Percentiles rank a stretch among this genome's conserved stretches.
Conservation (phyloP, 1,140 invertebrate species). For the Magallana gigas region DNA sequence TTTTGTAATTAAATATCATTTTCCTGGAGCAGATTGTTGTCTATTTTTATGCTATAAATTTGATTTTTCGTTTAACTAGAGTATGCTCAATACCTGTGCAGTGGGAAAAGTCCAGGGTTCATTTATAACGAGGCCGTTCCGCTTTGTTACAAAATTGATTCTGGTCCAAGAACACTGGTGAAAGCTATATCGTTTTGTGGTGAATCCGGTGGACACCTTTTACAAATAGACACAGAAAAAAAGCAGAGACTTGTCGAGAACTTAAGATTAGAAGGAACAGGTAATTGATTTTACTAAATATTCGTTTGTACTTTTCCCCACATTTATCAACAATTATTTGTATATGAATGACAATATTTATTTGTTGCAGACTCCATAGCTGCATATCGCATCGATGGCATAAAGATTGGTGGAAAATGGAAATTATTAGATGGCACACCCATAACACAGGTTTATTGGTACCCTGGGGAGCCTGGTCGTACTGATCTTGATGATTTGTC, state of each 20-base stretch:
- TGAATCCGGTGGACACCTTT: neutral
- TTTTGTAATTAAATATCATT: neutral
- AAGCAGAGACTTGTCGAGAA: constrained; percentile 3
- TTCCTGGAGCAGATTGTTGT: neutral
- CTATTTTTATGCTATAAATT: too few relatives aligned
- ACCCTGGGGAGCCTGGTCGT: neutral
- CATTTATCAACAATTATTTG: neutral
- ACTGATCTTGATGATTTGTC: neutral
- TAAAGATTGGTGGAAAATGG: neutral
- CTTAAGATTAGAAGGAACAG: neutral
- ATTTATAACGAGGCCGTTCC: neutral
- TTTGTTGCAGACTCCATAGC: neutral
- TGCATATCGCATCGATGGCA: neutral
- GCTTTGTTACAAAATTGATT: neutral
- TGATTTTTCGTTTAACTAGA: neutral
- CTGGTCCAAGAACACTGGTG: neutral
- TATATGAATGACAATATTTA: neutral
- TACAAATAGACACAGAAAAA: neutral
- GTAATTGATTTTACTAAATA: neutral
- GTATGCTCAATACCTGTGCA: neutral
- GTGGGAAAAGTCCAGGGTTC: neutral
- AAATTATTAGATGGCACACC: neutral
- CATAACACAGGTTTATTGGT: neutral
- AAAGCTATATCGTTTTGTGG: neutral
- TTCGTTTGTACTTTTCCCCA: neutral